Conservation (phyloP, 2,888 invertebrate genomes). For the Caenorhabditis plicata region DNA sequence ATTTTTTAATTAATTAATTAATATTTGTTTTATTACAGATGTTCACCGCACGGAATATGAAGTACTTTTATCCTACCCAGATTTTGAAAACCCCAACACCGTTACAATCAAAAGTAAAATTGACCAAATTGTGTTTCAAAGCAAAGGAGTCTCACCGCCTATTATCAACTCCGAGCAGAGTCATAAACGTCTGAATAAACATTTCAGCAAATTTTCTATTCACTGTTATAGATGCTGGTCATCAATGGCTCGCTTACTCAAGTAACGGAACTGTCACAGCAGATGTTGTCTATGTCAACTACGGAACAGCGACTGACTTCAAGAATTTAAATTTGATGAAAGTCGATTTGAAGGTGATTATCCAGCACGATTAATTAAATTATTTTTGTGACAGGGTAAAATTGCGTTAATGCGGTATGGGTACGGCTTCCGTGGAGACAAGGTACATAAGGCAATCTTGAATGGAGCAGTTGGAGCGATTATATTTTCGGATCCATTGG, state of each 20-base stretch:
- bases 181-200: too few relatives aligned
- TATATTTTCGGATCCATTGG: slow-evolving; percentile 63
- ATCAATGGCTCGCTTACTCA: slow-evolving; percentile 63
- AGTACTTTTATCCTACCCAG: slow-evolving; percentile 62
- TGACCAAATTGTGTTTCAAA: slow-evolving; percentile 39
- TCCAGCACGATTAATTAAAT: background rate
- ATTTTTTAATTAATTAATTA: too few relatives aligned
- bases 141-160: slow-evolving; percentile 52
- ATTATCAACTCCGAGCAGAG: slow-evolving; percentile 59
- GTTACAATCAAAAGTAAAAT: slow-evolving; percentile 13
- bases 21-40: too few relatives aligned
- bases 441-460: slow-evolving; percentile 63
- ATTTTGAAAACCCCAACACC: slow-evolving; percentile 56
- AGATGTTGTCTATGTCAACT: slow-evolving; percentile 58
- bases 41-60: slow-evolving; percentile 56
- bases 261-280: slow-evolving; percentile 52
- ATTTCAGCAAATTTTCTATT: background rate
- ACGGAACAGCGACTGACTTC: slow-evolving; percentile 57
- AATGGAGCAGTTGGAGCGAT: slow-evolving; percentile 65
- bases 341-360: slow-evolving; percentile 40
- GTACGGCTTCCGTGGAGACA: slow-evolving; percentile 68
- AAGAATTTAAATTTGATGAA: slow-evolving; percentile 50
- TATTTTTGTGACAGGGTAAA: slow-evolving; percentile 62
- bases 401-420: slow-evolving; percentile 70
- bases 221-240: slow-evolving; percentile 44